Percentiles rank a stretch among this genome's conserved stretches.
These are phyloP conservation scores for Geotrupes spiniger DNA, from an alignment of 2,888 invertebrate species.

Conservation along the genomic window DNA sequence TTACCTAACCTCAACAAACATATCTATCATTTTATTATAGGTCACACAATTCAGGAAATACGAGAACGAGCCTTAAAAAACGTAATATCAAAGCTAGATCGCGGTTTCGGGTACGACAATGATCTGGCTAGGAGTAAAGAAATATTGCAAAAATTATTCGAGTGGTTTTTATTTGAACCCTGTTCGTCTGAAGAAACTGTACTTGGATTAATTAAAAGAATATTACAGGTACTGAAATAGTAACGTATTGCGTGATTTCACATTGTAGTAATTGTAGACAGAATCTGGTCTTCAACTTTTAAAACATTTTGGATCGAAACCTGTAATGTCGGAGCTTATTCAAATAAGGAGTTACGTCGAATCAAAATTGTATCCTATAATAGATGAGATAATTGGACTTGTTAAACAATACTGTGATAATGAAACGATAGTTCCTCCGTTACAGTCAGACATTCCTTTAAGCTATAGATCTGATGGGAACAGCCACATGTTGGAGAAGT, in stretches of 20 bases:
- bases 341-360: conserved; percentile 50
- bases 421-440: conserved; percentile 50
- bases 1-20: conserved; percentile 16
- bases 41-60: conserved; percentile 48
- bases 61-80: conserved; percentile 46
- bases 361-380: conserved; percentile 45
- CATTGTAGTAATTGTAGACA: conserved; percentile 48
- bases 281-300: conserved; percentile 54
- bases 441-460: conserved; percentile 48
- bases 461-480: conserved; percentile 40
- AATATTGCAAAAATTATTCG: conserved; percentile 57
- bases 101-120: conserved; percentile 61
- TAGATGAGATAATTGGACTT: conserved; percentile 52
- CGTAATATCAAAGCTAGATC: conserved; percentile 59
- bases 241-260: conserved; percentile 1
- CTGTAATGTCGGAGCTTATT: conserved; percentile 49
- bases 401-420: conserved; percentile 43
- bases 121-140: conserved; percentile 59
- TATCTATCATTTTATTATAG: conserved; percentile 35
- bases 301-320: conserved; percentile 52
- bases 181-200: conserved; percentile 57
- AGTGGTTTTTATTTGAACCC: conserved; percentile 61
- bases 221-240: conserved; percentile 51
- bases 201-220: conserved; percentile 55
- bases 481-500: conserved; percentile 14